Evolutionary conservation across 2,113 vertebrate species (phyloP).

Genomic region (Antennarius striatus): DNA sequence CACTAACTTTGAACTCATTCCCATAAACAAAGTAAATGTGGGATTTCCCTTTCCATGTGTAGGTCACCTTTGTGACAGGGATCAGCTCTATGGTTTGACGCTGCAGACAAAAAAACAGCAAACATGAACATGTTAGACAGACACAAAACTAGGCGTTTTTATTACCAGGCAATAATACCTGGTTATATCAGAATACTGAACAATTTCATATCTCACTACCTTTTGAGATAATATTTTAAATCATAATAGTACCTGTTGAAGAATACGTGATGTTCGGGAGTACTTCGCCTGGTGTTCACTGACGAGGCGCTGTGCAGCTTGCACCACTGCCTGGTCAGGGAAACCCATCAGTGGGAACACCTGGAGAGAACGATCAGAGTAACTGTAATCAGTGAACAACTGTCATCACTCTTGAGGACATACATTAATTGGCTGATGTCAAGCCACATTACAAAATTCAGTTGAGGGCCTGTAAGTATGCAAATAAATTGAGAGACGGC

Average conservation of each 20-base stretch:
- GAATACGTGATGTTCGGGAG: constrained; percentile 70
- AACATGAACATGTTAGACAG: constrained; percentile 10
- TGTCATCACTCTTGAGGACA: neutral
- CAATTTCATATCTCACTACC: neutral
- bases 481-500: too few species aligned
- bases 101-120: constrained; percentile 63
- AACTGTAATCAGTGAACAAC: neutral
- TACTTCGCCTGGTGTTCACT: constrained; percentile 76
- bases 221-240: neutral
- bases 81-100: constrained; percentile 83
- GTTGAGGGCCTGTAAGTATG: too few species aligned
- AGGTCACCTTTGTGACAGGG: constrained; percentile 79
- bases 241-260: constrained; percentile 78
- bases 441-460: too few species aligned
- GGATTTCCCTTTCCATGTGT: constrained; percentile 76
- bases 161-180: neutral
- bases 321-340: constrained; percentile 67
- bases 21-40: constrained; percentile 81
- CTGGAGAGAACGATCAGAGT: constrained; percentile 49
- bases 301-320: constrained; percentile 75
- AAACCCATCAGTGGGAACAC: constrained; percentile 78
- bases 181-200: neutral
- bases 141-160: neutral
- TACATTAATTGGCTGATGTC: neutral
- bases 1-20: constrained; percentile 77